Conservation (phyloP, 2,888 invertebrate genomes). For the Glaucopsyche alexis region DNA sequence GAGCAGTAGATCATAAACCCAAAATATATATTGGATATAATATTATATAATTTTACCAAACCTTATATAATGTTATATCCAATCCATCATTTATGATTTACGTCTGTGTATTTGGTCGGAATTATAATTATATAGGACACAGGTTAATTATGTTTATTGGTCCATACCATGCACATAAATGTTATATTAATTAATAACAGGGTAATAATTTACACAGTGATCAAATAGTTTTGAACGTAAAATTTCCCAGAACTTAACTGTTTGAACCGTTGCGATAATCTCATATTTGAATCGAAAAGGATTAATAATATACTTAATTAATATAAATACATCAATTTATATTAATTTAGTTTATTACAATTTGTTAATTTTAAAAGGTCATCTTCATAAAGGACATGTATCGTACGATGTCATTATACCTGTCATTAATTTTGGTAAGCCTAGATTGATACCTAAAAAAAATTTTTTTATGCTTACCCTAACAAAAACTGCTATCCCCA, state of each 20-base stretch:
- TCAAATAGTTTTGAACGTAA: neutral
- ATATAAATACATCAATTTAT: too few relatives aligned
- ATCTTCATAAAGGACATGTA: too few relatives aligned
- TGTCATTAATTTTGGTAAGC: neutral
- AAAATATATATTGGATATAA: too few relatives aligned
- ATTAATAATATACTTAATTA: neutral
- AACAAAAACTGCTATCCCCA: constrained; percentile 52
- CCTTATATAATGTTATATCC: too few relatives aligned
- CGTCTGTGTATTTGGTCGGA: too few relatives aligned
- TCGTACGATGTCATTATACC: too few relatives aligned
- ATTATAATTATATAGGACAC: too few relatives aligned
- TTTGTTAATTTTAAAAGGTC: too few relatives aligned
- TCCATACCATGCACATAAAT: neutral
- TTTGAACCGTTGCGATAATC: neutral
- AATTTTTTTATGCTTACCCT: constrained; percentile 50
- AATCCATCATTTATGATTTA: too few relatives aligned
- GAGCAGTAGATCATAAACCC: too few relatives aligned
- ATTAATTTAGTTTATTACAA: too few relatives aligned
- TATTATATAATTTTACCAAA: too few relatives aligned
- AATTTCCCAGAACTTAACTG: neutral
- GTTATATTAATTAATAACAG: neutral
- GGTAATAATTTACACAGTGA: neutral
- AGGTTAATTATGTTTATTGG: neutral
- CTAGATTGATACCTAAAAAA: neutral
- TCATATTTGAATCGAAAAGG: neutral